A percentile compares a stretch with the other conserved stretches of the same genome.
Conservation (phyloP, 2,888 invertebrate species). For the Xestia ashworthii region DNA sequence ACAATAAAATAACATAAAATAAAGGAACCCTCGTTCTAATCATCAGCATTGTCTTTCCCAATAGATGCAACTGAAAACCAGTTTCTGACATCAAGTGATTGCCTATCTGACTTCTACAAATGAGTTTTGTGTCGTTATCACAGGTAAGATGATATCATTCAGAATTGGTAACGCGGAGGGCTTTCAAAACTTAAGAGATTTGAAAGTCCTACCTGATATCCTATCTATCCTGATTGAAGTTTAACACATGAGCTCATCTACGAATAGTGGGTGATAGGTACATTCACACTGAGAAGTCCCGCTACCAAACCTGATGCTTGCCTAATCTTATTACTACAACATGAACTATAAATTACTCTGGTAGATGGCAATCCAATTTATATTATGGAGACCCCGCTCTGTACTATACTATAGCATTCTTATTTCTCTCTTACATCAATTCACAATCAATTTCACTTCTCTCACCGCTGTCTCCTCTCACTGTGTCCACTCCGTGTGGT, state of each 20-base stretch:
- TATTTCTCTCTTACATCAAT: neutral
- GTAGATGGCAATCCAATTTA: slow-evolving; percentile 13
- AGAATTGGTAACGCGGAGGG: too few relatives aligned
- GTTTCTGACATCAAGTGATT: neutral
- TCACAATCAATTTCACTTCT: neutral
- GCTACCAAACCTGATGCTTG: neutral
- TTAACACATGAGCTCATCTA: neutral
- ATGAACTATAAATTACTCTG: neutral
- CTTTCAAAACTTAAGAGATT: too few relatives aligned
- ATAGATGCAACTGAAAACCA: neutral
- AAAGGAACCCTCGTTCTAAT: neutral
- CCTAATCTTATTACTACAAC: neutral
- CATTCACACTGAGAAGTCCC: neutral
- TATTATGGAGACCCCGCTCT: neutral
- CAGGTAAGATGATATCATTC: neutral
- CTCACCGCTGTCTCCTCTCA: neutral
- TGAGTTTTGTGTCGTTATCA: neutral
- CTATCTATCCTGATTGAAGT: neutral
- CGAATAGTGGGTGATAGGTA: neutral
- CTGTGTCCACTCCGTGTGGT: slow-evolving; percentile 17
- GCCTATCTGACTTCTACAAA: neutral
- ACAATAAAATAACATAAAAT: too few relatives aligned
- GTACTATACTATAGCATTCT: neutral
- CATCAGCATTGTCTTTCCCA: too few relatives aligned
- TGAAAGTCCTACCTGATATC: too few relatives aligned